Base-by-base conservation (phyloP, 2,888 invertebrate genomes). In the Ochropacha duplaris region DNA sequence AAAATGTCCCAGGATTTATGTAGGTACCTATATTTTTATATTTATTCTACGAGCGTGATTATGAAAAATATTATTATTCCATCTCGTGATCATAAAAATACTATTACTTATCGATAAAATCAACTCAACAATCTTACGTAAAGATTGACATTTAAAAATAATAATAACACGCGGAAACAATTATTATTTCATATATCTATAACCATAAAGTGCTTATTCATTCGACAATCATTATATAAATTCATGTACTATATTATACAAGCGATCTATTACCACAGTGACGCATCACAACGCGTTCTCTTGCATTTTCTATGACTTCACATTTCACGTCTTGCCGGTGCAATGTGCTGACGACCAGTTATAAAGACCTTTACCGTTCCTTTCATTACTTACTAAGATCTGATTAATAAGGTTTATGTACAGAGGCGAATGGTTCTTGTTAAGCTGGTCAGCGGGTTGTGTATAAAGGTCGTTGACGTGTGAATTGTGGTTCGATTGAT, bases 271-370 rank as follows among this genome's bases (percentile, higher is more conserved):
- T 39, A 16, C 6, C 4, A 39, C 16, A 39, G 54, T 58, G 57
- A 61, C 57, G 56, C 60, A 39, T 39, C 39, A 57, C 60, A 61
- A 72, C 58, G 61, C 60, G 60, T 61, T 60, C 62, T 70, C 62
- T 68, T 75, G 70, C 71, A 76, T 76, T 75, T 74, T 70, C 66
- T 64, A 72, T 68, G 68, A 69, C 63, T 60, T 60, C 57, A 59
- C 62, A 54, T 58, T 49, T 58, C 62, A 62, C 63, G 60, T 54
- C 57, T 62, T 60, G 22, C 24, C 22, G 28, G 16, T 28, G 65
- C 66, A 69, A 52, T 62, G 62, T 68, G 50, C 57, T 55, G 34
- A 2, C 44, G 44, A 19, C 44, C 44, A 44, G 16, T 44, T 44
- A 19, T 8, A 0, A 44, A 44, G 44, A 44, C 44, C 44, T 44